Conservation (phyloP, 2,797 vertebrate genomes). For the Hoplostethus atlanticus region DNA sequence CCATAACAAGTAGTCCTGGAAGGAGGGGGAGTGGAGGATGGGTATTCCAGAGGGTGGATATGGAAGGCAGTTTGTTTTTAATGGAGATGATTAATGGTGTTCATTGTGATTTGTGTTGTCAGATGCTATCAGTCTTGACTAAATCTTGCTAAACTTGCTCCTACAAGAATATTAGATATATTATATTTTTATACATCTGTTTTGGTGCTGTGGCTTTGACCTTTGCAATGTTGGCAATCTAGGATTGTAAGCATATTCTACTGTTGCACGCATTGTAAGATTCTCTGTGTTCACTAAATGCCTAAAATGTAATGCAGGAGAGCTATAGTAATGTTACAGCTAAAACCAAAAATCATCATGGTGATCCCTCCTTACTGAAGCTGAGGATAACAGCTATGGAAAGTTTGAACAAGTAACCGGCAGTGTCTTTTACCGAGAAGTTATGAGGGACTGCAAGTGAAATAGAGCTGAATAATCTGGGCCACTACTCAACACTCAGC, state of each 20-base stretch:
- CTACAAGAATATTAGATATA: too few species aligned
- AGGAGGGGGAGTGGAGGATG: conserved; percentile 4
- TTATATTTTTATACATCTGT: too few species aligned
- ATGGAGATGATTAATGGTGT: neutral
- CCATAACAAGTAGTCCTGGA: conserved; percentile 97
- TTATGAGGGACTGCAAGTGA: conserved; percentile 6
- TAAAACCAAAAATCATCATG: too few species aligned
- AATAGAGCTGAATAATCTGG: conserved; percentile 42
- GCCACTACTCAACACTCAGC: conserved; percentile 6
- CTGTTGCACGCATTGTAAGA: too few species aligned
- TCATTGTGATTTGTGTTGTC: conserved; percentile 2
- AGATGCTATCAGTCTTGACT: conserved; percentile 8
- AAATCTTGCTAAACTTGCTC: too few species aligned
- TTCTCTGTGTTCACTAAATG: too few species aligned
- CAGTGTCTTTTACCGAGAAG: conserved; percentile 10
- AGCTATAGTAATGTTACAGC: too few species aligned
- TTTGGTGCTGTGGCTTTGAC: too few species aligned
- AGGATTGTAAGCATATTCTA: too few species aligned
- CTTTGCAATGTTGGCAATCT: too few species aligned
- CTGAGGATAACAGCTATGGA: neutral
- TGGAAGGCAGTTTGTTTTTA: neutral
- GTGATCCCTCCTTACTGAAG: neutral
- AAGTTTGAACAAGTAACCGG: conserved; percentile 4
- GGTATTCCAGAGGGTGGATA: conserved; percentile 9
- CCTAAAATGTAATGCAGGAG: too few species aligned